These are phyloP conservation scores for Brachionus angularis DNA, from an alignment of 1,140 invertebrate species.

Conservation along the genomic window DNA sequence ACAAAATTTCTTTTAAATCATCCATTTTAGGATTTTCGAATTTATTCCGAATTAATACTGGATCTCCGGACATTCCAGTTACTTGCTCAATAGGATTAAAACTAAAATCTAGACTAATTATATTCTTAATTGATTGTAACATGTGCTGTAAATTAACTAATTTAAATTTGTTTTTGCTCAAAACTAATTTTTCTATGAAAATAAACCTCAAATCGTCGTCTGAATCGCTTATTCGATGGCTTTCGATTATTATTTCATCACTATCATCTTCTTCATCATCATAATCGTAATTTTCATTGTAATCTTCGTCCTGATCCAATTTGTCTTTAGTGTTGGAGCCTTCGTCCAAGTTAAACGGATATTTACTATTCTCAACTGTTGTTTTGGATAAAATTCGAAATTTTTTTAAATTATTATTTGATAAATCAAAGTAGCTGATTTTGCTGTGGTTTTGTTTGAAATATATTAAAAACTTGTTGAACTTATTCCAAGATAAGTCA, in stretches of 20 bases:
- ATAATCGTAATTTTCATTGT: neutral
- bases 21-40: neutral
- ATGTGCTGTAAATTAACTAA: slow-evolving; percentile 4
- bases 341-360: no score
- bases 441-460: neutral
- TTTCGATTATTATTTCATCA: neutral
- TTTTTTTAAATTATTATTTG: neutral
- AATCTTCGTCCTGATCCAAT: neutral
- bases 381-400: neutral
- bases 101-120: slow-evolving; percentile 5
- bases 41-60: neutral
- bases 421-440: slow-evolving; percentile 15
- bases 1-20: slow-evolving; percentile 12
- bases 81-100: neutral
- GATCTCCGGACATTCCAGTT: neutral
- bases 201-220: slow-evolving; percentile 4
- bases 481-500: slow-evolving; percentile 3
- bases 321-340: neutral
- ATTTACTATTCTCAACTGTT: neutral
- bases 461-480: neutral
- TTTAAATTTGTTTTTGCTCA: slow-evolving; percentile 24
- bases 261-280: neutral
- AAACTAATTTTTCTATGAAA: neutral
- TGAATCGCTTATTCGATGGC: neutral
- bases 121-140: slow-evolving; percentile 18